phyloP scores from a whole-genome alignment of 2,888 invertebrate genomes.

The Dasypolia templi region DNA sequence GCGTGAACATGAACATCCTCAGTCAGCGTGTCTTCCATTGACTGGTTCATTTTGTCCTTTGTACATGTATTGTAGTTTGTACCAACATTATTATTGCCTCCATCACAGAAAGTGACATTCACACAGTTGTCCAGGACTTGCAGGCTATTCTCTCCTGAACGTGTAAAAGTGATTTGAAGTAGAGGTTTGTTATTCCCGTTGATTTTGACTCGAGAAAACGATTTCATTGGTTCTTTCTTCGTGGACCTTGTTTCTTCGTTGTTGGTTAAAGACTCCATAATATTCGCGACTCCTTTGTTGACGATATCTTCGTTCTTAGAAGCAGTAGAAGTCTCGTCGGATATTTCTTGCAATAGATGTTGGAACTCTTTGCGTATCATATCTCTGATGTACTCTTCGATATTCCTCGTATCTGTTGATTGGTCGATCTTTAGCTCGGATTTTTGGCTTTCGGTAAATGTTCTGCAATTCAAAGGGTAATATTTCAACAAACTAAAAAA shows the following conservation, averaged over 20 bases:
- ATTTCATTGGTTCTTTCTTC: slow-evolving; percentile 76
- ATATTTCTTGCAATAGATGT: slow-evolving; percentile 78
- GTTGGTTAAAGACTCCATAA: slow-evolving; percentile 79
- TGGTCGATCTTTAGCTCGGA: slow-evolving; percentile 78
- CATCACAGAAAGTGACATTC: slow-evolving; percentile 84
- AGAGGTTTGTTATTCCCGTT: slow-evolving; percentile 87
- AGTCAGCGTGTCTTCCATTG: slow-evolving; percentile 77
- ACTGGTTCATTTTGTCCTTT: slow-evolving; percentile 77
- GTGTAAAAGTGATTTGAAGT: slow-evolving; percentile 83
- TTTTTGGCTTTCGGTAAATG: slow-evolving; percentile 59
- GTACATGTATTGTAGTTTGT: slow-evolving; percentile 45
- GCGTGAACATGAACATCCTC: slow-evolving; percentile 81
- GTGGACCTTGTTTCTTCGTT: slow-evolving; percentile 65
- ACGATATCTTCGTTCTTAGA: slow-evolving; percentile 78
- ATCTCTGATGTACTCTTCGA: slow-evolving; percentile 85
- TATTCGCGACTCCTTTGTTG: slow-evolving; percentile 81
- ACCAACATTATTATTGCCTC: slow-evolving; percentile 48
- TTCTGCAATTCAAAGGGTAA: slow-evolving; percentile 62
- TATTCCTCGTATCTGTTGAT: slow-evolving; percentile 84
- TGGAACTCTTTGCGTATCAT: slow-evolving; percentile 85
- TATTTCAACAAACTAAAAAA: no score
- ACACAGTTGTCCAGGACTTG: slow-evolving; percentile 86
- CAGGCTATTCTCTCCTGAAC: slow-evolving; percentile 84
- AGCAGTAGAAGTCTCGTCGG: slow-evolving; percentile 73
- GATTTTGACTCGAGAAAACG: slow-evolving; percentile 85